phyloP scores from a whole-genome alignment of 1,140 invertebrate genomes.

The Solen grandis region DNA sequence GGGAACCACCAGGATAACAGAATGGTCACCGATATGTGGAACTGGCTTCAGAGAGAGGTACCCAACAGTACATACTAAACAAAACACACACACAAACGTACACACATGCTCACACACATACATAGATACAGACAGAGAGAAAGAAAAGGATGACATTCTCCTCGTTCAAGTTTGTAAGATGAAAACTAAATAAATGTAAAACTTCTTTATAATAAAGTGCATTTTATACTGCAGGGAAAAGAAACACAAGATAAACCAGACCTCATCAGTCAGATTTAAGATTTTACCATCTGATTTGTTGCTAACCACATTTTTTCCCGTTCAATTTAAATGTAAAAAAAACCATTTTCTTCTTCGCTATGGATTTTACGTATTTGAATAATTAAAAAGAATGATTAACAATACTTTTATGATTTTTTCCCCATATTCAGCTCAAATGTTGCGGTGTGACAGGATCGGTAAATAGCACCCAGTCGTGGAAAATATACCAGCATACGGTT shows the following conservation, averaged over 20 bases:
- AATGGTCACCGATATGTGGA: constrained; percentile 64
- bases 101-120: neutral
- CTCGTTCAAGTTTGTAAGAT: neutral
- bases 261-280: no score
- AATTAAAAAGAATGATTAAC: no score
- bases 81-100: neutral
- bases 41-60: constrained; percentile 66
- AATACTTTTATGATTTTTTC: no score
- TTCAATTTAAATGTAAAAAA: no score
- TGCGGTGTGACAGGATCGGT: constrained; percentile 68
- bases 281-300: no score
- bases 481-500: constrained; percentile 64
- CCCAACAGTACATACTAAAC: neutral
- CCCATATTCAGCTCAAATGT: constrained; percentile 69
- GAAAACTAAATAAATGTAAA: neutral
- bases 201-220: no score
- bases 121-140: no score
- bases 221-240: no score
- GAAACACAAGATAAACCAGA: no score
- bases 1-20: constrained; percentile 53
- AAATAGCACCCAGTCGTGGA: constrained; percentile 71
- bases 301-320: no score
- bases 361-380: no score
- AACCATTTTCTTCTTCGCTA: no score
- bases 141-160: neutral